phyloP scores from a whole-genome alignment of 2,888 invertebrate species.

The Campoletis raptor region DNA sequence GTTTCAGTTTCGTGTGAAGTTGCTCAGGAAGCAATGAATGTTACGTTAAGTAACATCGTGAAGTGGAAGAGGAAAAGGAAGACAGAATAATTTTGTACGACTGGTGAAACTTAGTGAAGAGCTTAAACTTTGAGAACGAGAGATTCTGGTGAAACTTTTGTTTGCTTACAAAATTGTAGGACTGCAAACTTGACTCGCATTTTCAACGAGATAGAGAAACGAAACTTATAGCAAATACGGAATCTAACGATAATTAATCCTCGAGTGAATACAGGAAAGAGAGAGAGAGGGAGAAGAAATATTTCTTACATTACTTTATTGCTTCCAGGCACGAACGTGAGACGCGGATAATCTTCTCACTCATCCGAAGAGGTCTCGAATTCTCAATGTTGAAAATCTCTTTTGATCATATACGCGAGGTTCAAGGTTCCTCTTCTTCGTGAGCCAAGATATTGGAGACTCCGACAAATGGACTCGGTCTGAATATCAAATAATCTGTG shows the following conservation, averaged over 20 bases:
- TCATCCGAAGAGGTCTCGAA: conserved; percentile 11
- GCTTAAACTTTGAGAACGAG: not conserved
- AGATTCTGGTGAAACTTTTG: conserved; percentile 6
- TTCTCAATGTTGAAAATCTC: conserved; percentile 19
- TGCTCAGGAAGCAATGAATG: conserved; percentile 10
- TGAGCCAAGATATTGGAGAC: conserved; percentile 7
- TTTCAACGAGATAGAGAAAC: not conserved
- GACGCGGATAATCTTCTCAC: conserved; percentile 15
- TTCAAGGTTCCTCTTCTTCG: conserved; percentile 25
- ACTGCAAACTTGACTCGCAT: not conserved
- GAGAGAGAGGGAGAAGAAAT: not conserved
- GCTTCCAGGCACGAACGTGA: not conserved
- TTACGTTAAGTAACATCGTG: conserved; percentile 3
- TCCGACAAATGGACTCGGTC: conserved; percentile 11
- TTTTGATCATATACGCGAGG: conserved; percentile 1
- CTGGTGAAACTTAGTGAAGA: not conserved
- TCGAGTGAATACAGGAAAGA: not conserved
- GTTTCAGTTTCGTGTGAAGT: not conserved
- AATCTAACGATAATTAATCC: conserved; percentile 54
- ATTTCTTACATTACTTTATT: conserved; percentile 19
- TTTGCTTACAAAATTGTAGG: conserved; percentile 44
- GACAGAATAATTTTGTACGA: not conserved
- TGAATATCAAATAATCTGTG: conserved; percentile 36
- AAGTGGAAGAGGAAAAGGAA: conserved; percentile 13
- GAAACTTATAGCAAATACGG: conserved; percentile 39